These are phyloP conservation scores for Hydrotaea cyrtoneurina DNA, from an alignment of 2,888 invertebrate species.

Conservation along the genomic window DNA sequence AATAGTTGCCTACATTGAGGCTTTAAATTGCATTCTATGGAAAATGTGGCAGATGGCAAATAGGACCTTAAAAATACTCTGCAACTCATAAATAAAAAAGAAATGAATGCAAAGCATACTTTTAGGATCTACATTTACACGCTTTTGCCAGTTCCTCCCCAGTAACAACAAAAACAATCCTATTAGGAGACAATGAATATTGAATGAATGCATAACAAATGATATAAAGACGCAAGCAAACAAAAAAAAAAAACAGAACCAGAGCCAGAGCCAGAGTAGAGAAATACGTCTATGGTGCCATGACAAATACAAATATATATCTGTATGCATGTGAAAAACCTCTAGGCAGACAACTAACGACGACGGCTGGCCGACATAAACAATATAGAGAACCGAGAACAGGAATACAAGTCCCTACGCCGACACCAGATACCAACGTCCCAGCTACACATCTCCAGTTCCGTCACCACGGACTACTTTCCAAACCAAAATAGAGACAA, in stretches of 20 bases:
- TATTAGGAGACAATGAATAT: slow-evolving; percentile 64
- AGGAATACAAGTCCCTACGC: background rate
- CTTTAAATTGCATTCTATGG: background rate
- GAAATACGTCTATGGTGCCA: slow-evolving; percentile 19
- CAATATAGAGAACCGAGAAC: background rate
- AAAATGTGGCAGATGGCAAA: background rate
- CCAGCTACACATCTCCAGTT: slow-evolving; percentile 1
- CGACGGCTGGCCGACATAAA: slow-evolving; percentile 10
- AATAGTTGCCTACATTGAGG: slow-evolving; percentile 34
- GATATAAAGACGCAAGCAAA: background rate
- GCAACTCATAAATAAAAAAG: slow-evolving; percentile 3
- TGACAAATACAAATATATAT: background rate
- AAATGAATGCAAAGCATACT: slow-evolving; percentile 55
- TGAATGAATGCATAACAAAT: slow-evolving; percentile 62
- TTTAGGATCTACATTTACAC: slow-evolving; percentile 40
- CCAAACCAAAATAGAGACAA: slow-evolving; percentile 11
- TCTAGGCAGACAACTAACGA: slow-evolving; percentile 40
- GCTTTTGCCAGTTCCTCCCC: background rate
- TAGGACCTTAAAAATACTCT: background rate
- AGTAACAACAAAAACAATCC: slow-evolving; percentile 41
- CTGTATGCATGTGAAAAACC: background rate
- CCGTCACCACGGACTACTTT: background rate
- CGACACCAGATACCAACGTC: background rate
- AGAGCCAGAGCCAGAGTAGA: background rate
- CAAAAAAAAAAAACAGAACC: background rate